Evolutionary conservation across 1,140 invertebrate genomes (phyloP), one percentile per base, ranked within the genome.

Genomic region (Phthorimaea operculella): DNA sequence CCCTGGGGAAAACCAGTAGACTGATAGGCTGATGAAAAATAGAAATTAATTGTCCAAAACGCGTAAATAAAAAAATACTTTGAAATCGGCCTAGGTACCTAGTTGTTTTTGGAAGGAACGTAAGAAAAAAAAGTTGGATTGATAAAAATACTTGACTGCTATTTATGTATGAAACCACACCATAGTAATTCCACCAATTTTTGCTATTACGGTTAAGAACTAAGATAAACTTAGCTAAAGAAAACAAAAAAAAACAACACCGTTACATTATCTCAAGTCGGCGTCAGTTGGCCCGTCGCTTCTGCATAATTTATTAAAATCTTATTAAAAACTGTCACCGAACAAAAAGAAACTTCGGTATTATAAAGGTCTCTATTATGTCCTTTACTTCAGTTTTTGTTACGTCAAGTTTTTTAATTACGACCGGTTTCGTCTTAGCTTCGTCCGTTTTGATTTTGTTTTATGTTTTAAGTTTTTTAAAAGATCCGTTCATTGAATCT

Each of bases 281-380:
- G 1, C 44, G 44, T 47, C 44, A 47, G 14, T 47, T 47, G 16
- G 44, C 44, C 11, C 44, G 44, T 47, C 44, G 12, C 44, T 28
- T 39, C 54, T 68, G 63, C 63, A 68, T 71, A 71, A 71, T 68
- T 71, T 66, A 71, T 71, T 66, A 71, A 67, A 68, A 66, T 66
- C 68, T 71, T 71, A 71, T 68, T 68, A 66, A 68, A 70, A 71
- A 71, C 63, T 68, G 63, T 68, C 63, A 63, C 58, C 61, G 63
- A 60, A 66, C 59, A 62, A 68, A 68, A 64, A 62, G 51, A 51
- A 55, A 44, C 49, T 60, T 53, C 54, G 33, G 54, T 62, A 67
- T 65, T 65, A 65, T 62, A 65, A 63, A 68, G 62, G 62, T 68
- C 63, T 70, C 60, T 59, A 71, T 71, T 63, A 66, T 63, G 62